A percentile compares a stretch with the other conserved stretches of the same genome.
Conservation (phyloP, 2,797 vertebrate species). For the Gymnoscopelus braueri region DNA sequence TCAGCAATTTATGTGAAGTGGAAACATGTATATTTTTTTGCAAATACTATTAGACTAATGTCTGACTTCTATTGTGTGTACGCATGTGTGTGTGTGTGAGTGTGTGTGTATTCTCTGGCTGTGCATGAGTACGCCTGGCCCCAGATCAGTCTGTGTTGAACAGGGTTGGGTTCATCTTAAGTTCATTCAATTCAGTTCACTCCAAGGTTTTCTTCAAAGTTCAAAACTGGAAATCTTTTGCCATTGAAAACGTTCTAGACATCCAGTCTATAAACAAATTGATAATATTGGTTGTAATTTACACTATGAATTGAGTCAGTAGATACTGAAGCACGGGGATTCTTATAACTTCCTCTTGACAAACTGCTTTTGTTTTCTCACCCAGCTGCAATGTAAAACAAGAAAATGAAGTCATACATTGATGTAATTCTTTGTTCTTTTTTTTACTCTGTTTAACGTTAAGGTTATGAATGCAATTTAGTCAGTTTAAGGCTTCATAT, state of each 20-base stretch:
- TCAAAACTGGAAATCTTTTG: constrained; percentile 33
- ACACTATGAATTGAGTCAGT: neutral
- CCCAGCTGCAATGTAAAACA: constrained; percentile 46
- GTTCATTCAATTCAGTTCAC: constrained; percentile 15
- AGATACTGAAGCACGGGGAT: no score
- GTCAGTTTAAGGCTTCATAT: constrained; percentile 15
- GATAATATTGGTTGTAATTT: neutral
- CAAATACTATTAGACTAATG: constrained; percentile 28
- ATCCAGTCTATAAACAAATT: neutral
- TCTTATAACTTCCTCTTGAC: constrained; percentile 18
- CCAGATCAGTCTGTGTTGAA: constrained; percentile 38
- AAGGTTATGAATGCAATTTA: constrained; percentile 24
- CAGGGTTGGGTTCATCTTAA: constrained; percentile 30
- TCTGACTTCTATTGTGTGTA: constrained; percentile 37
- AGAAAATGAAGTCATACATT: constrained; percentile 50
- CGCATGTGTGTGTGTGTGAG: constrained; percentile 22
- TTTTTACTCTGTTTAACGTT: constrained; percentile 50
- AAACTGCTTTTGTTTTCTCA: constrained; percentile 36
- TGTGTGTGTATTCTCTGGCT: constrained; percentile 31
- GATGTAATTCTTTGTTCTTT: constrained; percentile 33
- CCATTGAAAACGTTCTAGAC: constrained; percentile 9
- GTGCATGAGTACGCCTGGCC: constrained; percentile 47
- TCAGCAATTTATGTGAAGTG: no score
- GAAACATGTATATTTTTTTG: constrained; percentile 17
- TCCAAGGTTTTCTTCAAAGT: constrained; percentile 14